Conservation (phyloP, 2,888 invertebrate genomes). For the Ophonus ardosiacus region DNA sequence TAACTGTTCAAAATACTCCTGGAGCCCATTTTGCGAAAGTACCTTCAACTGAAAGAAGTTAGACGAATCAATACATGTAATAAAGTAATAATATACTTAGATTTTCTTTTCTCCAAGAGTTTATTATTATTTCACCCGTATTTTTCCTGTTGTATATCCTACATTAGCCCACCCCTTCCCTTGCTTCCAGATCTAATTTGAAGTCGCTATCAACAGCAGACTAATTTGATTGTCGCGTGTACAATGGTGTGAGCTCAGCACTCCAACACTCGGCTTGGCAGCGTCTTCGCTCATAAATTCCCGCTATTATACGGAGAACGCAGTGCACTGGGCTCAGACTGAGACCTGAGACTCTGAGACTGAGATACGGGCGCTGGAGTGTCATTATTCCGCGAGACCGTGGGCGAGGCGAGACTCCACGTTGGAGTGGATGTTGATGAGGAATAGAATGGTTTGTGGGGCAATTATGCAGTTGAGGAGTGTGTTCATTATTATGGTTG, state of each 20-base stretch:
- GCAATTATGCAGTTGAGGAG: neutral
- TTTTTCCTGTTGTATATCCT: neutral
- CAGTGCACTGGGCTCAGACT: neutral
- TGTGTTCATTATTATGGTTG: neutral
- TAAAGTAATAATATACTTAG: too few relatives aligned
- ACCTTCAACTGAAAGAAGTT: too few relatives aligned
- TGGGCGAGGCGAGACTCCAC: neutral
- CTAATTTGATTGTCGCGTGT: slow-evolving; percentile 62
- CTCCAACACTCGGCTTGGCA: slow-evolving; percentile 26
- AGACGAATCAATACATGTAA: too few relatives aligned
- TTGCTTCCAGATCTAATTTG: neutral
- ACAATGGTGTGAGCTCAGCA: slow-evolving; percentile 49
- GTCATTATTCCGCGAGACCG: slow-evolving; percentile 5
- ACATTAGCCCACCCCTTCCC: neutral
- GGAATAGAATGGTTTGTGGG: neutral
- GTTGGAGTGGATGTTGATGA: neutral
- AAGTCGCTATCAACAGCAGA: slow-evolving; percentile 56
- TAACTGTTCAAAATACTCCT: too few relatives aligned
- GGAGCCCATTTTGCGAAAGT: too few relatives aligned
- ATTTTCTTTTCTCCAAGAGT: too few relatives aligned
- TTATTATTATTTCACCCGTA: neutral
- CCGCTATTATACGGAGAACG: slow-evolving; percentile 50
- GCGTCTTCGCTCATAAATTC: slow-evolving; percentile 61
- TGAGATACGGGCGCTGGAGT: neutral
- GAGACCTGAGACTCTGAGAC: neutral